Conservation (phyloP, 2,797 vertebrate genomes). For the Spinus olivaceus region DNA sequence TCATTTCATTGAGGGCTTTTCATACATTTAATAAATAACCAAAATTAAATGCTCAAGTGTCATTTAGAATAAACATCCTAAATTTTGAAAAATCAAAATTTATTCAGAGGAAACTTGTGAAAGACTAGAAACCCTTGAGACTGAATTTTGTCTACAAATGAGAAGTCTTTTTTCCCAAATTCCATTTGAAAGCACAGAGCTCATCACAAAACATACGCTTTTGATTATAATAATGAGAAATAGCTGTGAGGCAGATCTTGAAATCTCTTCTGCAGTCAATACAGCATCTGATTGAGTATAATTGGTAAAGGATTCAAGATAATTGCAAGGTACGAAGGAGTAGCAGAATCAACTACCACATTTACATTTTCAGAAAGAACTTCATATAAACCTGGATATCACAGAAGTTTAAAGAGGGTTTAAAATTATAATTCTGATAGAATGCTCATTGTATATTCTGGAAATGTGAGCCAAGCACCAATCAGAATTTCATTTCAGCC, state of each 20-base stretch:
- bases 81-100: not conserved
- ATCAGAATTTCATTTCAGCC: not conserved
- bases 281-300: not conserved
- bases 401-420: not conserved
- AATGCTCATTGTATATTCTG: not conserved
- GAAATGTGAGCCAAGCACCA: not conserved
- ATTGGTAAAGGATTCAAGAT: conserved; percentile 8
- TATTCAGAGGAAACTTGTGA: not conserved
- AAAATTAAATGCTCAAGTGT: not conserved
- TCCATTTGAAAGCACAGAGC: not conserved
- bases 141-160: not conserved
- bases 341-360: not conserved
- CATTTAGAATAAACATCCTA: not conserved
- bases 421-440: not conserved
- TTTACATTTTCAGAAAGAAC: conserved; percentile 25
- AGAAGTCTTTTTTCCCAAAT: conserved; percentile 15
- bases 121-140: not conserved
- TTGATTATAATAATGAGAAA: conserved; percentile 18
- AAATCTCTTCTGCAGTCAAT: conserved; percentile 12
- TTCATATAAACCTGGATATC: not conserved
- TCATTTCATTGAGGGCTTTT: not conserved
- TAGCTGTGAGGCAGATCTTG: not conserved
- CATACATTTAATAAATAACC: not conserved
- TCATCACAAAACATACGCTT: not conserved
- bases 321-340: not conserved